Percentiles rank a stretch among this genome's conserved stretches.
Conservation (phyloP, 2,113 vertebrate genomes). For the Psittacula cyanocephala region DNA sequence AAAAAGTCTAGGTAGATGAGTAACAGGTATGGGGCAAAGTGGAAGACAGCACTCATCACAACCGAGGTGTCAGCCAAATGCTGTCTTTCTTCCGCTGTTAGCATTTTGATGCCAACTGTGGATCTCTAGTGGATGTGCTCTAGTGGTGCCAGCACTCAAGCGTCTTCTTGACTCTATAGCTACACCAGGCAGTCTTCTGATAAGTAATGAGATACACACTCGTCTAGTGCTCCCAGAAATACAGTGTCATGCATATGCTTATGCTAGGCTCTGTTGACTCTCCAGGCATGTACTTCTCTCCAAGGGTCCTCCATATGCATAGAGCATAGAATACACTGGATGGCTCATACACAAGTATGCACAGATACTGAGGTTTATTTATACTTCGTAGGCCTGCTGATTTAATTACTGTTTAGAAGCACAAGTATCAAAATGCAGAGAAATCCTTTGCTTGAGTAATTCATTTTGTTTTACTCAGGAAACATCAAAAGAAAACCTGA, state of each 20-base stretch:
- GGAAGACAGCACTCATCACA: background rate
- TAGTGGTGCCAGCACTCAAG: background rate
- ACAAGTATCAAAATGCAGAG: background rate
- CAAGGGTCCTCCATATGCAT: background rate
- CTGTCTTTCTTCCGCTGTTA: background rate
- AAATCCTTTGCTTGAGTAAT: background rate
- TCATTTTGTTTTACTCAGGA: background rate
- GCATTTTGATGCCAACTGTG: accelerated
- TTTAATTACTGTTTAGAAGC: background rate
- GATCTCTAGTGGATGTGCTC: background rate
- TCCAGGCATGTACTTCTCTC: background rate
- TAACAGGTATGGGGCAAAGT: background rate
- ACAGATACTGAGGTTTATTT: background rate
- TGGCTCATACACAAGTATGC: background rate
- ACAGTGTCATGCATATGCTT: background rate
- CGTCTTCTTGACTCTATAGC: background rate
- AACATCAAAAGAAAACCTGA: constrained; percentile 41
- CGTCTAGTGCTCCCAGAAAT: background rate
- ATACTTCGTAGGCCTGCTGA: background rate
- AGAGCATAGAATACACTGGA: background rate
- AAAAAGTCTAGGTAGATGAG: background rate
- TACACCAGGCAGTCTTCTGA: background rate
- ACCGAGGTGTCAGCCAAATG: accelerated
- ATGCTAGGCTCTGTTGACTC: background rate
- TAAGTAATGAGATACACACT: background rate